Conservation (phyloP, 2,797 vertebrate genomes). For the Eutrigla gurnardus region DNA sequence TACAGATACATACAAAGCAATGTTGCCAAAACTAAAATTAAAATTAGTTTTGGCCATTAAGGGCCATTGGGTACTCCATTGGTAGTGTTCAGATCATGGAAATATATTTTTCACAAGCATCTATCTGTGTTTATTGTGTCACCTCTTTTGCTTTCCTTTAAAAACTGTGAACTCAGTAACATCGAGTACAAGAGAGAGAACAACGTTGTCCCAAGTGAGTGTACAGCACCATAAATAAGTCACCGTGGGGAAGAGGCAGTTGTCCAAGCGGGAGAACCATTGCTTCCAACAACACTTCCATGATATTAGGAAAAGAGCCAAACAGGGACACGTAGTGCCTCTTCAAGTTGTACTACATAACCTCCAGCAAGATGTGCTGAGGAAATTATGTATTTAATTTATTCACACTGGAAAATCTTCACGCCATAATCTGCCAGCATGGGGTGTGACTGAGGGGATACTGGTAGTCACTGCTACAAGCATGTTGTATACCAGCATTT, state of each 20-base stretch:
- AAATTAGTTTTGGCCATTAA: too few species aligned
- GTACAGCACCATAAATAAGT: constrained; percentile 21
- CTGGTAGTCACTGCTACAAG: background rate
- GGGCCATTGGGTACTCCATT: background rate
- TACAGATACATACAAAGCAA: background rate
- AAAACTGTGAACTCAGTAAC: constrained; percentile 9
- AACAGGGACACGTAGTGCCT: constrained; percentile 15
- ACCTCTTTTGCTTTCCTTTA: background rate
- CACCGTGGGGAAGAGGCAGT: constrained; percentile 39
- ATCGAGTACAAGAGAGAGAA: background rate
- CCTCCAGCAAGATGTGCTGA: constrained; percentile 19
- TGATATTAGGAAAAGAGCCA: constrained; percentile 32
- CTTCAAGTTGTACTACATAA: constrained; percentile 28
- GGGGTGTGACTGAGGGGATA: background rate
- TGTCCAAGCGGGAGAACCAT: constrained; percentile 24
- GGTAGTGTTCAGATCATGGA: background rate
- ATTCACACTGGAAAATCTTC: background rate
- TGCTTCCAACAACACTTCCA: constrained; percentile 34
- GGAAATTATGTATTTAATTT: constrained; percentile 6
- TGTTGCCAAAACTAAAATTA: background rate
- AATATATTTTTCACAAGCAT: constrained; percentile 7
- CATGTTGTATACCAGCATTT: background rate
- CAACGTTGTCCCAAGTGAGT: constrained; percentile 32
- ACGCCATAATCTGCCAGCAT: background rate
- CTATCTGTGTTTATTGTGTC: background rate